phyloP scores from a whole-genome alignment of 1,140 invertebrate species.

The Atta cephalotes region DNA sequence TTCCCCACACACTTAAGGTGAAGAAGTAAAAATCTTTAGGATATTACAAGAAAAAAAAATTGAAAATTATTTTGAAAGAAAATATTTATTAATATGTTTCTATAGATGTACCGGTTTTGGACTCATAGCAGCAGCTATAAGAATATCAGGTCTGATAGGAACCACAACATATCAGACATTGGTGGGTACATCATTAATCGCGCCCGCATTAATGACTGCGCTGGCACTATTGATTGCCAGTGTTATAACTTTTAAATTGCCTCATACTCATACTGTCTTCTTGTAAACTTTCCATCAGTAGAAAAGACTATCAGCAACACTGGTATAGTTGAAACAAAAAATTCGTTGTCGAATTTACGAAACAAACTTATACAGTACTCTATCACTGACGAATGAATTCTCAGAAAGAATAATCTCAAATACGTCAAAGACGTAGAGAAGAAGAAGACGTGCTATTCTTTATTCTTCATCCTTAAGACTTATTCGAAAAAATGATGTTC shows the following conservation, averaged over 20 bases:
- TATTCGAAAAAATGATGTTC: constrained; percentile 39
- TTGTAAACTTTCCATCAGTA: constrained; percentile 74
- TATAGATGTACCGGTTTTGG: constrained; percentile 83
- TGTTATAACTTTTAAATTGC: constrained; percentile 81
- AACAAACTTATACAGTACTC: background rate
- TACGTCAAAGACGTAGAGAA: background rate
- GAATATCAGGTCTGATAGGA: constrained; percentile 81
- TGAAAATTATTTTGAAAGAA: background rate
- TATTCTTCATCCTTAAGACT: constrained; percentile 27
- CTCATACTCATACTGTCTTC: constrained; percentile 82
- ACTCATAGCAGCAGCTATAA: constrained; percentile 79
- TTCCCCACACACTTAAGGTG: constrained; percentile 83
- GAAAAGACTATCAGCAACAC: background rate
- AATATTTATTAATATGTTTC: constrained; percentile 8
- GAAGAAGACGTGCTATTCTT: background rate
- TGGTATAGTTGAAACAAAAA: constrained; percentile 2
- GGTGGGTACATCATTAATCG: constrained; percentile 78
- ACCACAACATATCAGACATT: constrained; percentile 81
- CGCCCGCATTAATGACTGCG: constrained; percentile 80
- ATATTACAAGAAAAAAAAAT: background rate
- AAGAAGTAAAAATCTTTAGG: constrained; percentile 7
- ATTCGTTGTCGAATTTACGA: background rate
- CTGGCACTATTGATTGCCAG: constrained; percentile 79
- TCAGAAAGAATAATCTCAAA: constrained; percentile 12
- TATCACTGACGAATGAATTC: background rate